Percentiles rank a stretch among this genome's conserved stretches.
Evolutionary conservation across 2,797 vertebrate species (phyloP).

Genomic region (Leptatherina wallacei): DNA sequence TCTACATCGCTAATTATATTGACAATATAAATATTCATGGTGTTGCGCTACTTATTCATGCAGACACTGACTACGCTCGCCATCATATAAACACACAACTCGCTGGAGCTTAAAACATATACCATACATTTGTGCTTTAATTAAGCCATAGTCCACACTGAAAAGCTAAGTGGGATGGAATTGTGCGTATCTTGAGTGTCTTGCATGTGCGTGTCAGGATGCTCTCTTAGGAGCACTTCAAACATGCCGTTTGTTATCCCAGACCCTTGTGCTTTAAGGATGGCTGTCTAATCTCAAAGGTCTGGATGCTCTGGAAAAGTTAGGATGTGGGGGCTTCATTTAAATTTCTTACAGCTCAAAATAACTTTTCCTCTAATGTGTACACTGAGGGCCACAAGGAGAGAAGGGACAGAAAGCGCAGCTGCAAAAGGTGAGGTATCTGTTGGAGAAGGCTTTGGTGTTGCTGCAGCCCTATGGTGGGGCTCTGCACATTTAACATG

Average conservation of each 20-base stretch:
- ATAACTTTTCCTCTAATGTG: slow-evolving; percentile 85
- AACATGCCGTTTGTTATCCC: slow-evolving; percentile 86
- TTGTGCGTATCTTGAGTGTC: slow-evolving; percentile 53
- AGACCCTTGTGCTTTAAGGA: slow-evolving; percentile 84
- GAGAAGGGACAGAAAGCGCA: slow-evolving; percentile 54
- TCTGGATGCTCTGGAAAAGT: slow-evolving; percentile 85
- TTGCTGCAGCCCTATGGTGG: slow-evolving; percentile 65
- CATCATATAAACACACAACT: slow-evolving; percentile 79
- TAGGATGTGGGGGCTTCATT: slow-evolving; percentile 89
- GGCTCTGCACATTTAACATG: slow-evolving; percentile 91
- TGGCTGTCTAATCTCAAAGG: slow-evolving; percentile 82
- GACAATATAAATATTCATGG: slow-evolving; percentile 88
- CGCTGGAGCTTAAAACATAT: slow-evolving; percentile 82
- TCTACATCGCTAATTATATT: slow-evolving; percentile 86
- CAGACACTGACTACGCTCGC: slow-evolving; percentile 72
- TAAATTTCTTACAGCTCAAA: slow-evolving; percentile 92
- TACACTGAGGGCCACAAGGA: slow-evolving; percentile 66
- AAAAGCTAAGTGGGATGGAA: slow-evolving; percentile 62
- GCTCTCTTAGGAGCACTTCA: slow-evolving; percentile 84
- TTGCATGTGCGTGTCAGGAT: slow-evolving; percentile 43
- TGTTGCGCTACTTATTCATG: slow-evolving; percentile 81
- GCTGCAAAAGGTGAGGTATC: slow-evolving; percentile 89
- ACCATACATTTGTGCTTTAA: slow-evolving; percentile 82
- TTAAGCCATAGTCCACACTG: slow-evolving; percentile 78
- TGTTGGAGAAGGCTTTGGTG: slow-evolving; percentile 68